These are phyloP conservation scores for Charadrius vociferus DNA, from an alignment of 2,113 vertebrate genomes.

Conservation along the genomic window DNA sequence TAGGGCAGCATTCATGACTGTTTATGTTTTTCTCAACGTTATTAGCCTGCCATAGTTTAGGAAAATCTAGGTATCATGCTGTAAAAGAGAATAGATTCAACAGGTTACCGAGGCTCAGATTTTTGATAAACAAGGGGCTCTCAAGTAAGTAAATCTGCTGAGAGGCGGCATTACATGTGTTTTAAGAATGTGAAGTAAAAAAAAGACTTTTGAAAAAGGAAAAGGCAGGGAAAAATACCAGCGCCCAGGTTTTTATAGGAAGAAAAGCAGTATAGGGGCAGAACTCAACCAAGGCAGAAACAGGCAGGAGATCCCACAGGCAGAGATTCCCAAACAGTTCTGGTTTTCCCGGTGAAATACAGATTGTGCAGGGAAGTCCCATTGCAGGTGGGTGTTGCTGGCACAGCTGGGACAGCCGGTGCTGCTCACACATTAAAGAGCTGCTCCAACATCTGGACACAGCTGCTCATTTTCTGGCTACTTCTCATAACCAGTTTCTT, in stretches of 20 bases:
- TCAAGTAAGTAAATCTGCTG: background rate
- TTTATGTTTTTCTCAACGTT: background rate
- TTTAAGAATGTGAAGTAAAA: background rate
- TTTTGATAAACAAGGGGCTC: background rate
- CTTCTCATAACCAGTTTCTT: background rate
- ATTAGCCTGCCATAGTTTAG: background rate
- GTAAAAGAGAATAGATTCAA: background rate
- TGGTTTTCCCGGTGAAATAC: background rate
- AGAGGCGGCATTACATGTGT: background rate
- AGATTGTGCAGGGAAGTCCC: background rate
- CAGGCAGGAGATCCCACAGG: background rate
- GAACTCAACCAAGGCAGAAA: background rate
- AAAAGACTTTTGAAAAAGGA: background rate
- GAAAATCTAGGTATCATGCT: background rate
- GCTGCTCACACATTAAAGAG: background rate
- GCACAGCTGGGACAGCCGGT: background rate
- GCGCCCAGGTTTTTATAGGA: background rate
- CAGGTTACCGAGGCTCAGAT: background rate
- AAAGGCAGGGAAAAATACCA: background rate
- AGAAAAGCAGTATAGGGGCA: background rate
- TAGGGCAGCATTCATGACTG: background rate
- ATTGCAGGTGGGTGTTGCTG: rapidly evolving
- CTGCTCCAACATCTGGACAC: background rate
- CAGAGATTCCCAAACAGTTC: background rate
- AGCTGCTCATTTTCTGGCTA: background rate